phyloP scores from a whole-genome alignment of 92 coral and sea anemone genomes.

The Scolanthus callimorphus region DNA sequence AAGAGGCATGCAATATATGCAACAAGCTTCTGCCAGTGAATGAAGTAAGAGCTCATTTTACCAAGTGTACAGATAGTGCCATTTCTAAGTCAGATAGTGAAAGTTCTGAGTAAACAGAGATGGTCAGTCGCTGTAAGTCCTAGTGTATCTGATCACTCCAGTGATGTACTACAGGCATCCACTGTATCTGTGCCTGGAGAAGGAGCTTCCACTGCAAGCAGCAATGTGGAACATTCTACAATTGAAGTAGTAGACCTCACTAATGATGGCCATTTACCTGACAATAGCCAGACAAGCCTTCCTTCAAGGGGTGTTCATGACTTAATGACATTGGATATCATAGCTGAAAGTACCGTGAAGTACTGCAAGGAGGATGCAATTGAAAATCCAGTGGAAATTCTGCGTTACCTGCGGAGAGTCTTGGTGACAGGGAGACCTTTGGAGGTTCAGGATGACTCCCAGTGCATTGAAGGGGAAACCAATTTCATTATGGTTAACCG shows the following conservation, averaged over 20 bases:
- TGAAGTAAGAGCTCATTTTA: conserved; percentile 19
- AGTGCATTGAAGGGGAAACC: conserved; percentile 14
- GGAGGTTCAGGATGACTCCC: conserved; percentile 10
- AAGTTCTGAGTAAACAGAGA: too few species aligned
- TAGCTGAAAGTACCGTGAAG: conserved; percentile 2
- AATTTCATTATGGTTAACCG: conserved; percentile 9
- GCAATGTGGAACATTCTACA: too few species aligned
- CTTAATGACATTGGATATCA: conserved; percentile 2
- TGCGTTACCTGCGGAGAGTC: conserved; percentile 3
- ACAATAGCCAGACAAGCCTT: too few species aligned
- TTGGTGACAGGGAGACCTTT: conserved; percentile 5
- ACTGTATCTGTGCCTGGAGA: too few species aligned
- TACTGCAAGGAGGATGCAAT: conserved; percentile 2
- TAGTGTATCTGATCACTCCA: too few species aligned
- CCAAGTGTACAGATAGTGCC: not conserved
- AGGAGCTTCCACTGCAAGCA: too few species aligned
- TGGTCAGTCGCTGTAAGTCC: too few species aligned
- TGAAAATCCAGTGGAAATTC: conserved; percentile 4
- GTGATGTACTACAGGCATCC: too few species aligned
- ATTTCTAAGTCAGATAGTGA: not conserved
- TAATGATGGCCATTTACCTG: too few species aligned
- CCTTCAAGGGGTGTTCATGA: not conserved
- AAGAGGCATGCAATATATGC: conserved; percentile 20
- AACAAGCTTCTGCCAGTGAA: conserved; percentile 19
- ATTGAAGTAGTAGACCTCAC: too few species aligned